Conservation (phyloP, 2,888 invertebrate genomes). For the Metellina segmentata region DNA sequence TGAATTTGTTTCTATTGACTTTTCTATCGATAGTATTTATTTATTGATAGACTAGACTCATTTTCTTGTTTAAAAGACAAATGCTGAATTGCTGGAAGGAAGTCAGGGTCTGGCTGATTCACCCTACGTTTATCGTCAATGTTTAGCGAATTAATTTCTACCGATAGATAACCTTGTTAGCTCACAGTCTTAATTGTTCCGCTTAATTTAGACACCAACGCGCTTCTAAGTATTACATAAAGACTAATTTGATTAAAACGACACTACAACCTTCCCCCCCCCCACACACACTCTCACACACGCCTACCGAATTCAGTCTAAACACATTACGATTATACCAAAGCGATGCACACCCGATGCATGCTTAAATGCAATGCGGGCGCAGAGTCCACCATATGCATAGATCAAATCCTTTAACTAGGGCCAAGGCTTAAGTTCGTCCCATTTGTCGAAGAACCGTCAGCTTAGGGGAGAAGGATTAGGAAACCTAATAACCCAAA, state of each 20-base stretch:
- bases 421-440: not conserved
- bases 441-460: conserved; percentile 25
- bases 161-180: too few species aligned
- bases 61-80: too few species aligned
- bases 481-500: conserved; percentile 18
- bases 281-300: not conserved
- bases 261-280: not conserved
- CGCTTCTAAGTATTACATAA: not conserved
- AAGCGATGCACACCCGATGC: not conserved
- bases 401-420: conserved; percentile 1
- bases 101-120: too few species aligned
- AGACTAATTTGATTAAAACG: not conserved
- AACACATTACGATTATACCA: not conserved
- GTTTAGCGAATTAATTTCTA: too few species aligned
- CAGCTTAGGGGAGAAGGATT: conserved; percentile 33
- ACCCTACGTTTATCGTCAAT: too few species aligned
- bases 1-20: too few species aligned
- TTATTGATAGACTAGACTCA: too few species aligned
- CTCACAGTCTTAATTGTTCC: not conserved
- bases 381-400: not conserved
- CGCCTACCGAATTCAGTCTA: not conserved
- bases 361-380: not conserved
- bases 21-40: too few species aligned
- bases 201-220: not conserved
- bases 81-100: too few species aligned